A percentile compares a stretch with the other conserved stretches of the same genome.
These are phyloP conservation scores for Capitella teleta DNA, from an alignment of 1,140 invertebrate species.

Conservation along the genomic window DNA sequence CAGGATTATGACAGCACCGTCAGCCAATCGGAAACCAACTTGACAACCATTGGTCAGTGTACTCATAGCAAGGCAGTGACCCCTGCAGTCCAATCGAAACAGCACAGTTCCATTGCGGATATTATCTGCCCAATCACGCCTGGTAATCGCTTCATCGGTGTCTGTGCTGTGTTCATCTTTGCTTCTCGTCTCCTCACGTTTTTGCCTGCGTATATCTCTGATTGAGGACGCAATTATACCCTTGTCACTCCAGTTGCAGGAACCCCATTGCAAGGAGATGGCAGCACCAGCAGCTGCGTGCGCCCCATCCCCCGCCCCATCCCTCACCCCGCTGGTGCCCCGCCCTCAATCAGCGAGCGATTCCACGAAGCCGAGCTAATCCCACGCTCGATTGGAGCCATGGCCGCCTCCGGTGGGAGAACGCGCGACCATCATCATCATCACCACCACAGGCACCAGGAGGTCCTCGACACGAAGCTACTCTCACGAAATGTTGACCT, in stretches of 20 bases:
- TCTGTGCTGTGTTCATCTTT: neutral
- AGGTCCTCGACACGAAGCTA: neutral
- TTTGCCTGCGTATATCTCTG: too few relatives aligned
- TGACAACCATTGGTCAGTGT: constrained; percentile 32
- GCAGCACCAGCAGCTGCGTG: too few relatives aligned
- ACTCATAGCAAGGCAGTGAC: constrained; percentile 20
- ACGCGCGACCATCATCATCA: neutral
- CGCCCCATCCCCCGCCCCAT: too few relatives aligned
- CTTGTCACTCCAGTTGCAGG: too few relatives aligned
- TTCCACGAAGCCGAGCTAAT: too few relatives aligned
- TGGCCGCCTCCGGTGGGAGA: neutral
- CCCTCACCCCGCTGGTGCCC: too few relatives aligned
- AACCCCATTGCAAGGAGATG: too few relatives aligned
- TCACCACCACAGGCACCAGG: too few relatives aligned
- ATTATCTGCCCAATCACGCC: neutral
- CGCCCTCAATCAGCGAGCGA: too few relatives aligned
- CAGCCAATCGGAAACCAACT: constrained; percentile 38
- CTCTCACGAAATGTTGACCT: neutral
- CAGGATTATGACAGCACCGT: constrained; percentile 44
- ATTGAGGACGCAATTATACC: too few relatives aligned
- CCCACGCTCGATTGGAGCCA: neutral
- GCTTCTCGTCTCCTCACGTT: neutral
- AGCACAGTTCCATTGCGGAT: too few relatives aligned
- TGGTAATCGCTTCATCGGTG: neutral
- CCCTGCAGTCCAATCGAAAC: constrained; percentile 10